A percentile compares a stretch with the other conserved stretches of the same genome.
These are phyloP conservation scores for Cardiocondyla obscurior DNA, from an alignment of 1,140 invertebrate genomes.

Conservation along the genomic window DNA sequence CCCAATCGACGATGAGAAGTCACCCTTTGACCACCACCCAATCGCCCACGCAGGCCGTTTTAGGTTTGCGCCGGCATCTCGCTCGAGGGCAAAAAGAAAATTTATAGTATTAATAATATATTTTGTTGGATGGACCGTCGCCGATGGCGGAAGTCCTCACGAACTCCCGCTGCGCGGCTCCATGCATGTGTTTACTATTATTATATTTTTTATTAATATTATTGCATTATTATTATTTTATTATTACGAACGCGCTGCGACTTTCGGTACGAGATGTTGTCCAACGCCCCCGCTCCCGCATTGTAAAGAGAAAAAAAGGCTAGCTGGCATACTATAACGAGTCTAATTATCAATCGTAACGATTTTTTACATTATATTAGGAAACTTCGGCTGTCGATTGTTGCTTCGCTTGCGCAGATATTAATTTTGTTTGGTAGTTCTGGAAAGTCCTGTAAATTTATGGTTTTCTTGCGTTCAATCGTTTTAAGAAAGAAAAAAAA, in stretches of 20 bases:
- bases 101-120: conserved; percentile 83
- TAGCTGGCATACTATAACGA: conserved; percentile 58
- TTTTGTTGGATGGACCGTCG: conserved; percentile 81
- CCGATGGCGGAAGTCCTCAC: conserved; percentile 51
- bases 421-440: conserved; percentile 19
- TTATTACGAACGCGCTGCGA: conserved; percentile 68
- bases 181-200: conserved; percentile 81
- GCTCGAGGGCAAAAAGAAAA: background rate
- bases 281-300: background rate
- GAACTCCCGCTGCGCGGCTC: conserved; percentile 67
- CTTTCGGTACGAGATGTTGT: conserved; percentile 13
- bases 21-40: conserved; percentile 2
- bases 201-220: conserved; percentile 76
- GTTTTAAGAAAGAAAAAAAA: background rate
- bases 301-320: conserved; percentile 35
- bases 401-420: background rate
- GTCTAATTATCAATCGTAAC: background rate
- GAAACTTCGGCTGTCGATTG: conserved; percentile 12
- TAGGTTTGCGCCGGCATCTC: conserved; percentile 25
- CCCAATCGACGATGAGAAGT: background rate
- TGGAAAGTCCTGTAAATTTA: conserved; percentile 45
- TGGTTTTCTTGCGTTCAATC: conserved; percentile 9
- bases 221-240: conserved; percentile 73
- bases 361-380: conserved; percentile 20
- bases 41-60: conserved; percentile 29